Conservation (phyloP, 2,888 invertebrate genomes). For the Corythucha ciliata region DNA sequence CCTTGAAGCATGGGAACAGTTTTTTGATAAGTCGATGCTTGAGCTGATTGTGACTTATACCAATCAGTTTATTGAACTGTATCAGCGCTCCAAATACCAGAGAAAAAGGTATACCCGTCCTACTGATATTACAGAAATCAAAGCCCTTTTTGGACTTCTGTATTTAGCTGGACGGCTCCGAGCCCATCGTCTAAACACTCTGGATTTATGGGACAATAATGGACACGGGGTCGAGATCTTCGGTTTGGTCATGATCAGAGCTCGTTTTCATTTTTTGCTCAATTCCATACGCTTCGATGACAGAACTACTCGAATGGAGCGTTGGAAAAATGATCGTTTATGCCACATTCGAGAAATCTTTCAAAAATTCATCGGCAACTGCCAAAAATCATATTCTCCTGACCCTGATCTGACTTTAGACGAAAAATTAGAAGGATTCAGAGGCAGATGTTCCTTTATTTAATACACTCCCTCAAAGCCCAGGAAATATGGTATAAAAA, state of each 20-base stretch:
- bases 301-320: not conserved
- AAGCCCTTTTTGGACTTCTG: not conserved
- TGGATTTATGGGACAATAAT: slow-evolving; percentile 8
- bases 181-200: not conserved
- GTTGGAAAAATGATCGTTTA: slow-evolving; percentile 1
- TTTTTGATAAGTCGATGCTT: not conserved
- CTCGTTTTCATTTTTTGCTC: not conserved
- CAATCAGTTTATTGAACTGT: not conserved
- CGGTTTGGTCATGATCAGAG: not conserved
- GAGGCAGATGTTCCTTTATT: not conserved
- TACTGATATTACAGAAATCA: slow-evolving; percentile 4
- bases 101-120: not conserved
- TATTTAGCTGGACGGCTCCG: not conserved
- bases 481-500: slow-evolving; percentile 11
- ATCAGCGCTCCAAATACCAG: not conserved
- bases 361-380: not conserved
- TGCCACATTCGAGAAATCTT: slow-evolving; percentile 3
- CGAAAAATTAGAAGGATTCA: slow-evolving; percentile 16
- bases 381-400: slow-evolving; percentile 5
- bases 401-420: not conserved
- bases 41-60: not conserved
- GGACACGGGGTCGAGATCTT: not conserved
- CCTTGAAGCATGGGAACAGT: no score
- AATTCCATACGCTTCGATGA: slow-evolving; percentile 3
- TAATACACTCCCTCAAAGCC: slow-evolving; percentile 11